Evolutionary conservation across 2,797 vertebrate species (phyloP), one percentile per base, ranked within the genome.

Genomic region (Sternarchorhynchus goeldii): DNA sequence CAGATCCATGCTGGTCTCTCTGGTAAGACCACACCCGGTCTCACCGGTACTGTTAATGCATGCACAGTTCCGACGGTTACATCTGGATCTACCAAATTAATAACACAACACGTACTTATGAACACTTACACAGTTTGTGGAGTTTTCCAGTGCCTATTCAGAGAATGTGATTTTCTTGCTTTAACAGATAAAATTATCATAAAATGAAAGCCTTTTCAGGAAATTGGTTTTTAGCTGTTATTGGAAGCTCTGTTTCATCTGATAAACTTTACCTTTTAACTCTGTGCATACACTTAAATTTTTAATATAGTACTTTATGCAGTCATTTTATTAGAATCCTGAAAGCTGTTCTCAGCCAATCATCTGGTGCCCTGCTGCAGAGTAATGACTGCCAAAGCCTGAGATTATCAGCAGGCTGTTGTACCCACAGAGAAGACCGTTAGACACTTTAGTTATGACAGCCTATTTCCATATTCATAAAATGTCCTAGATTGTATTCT

Each of bases 401-500:
- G 16, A 79, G 72, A 62, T 81, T 83, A 59, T 58, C 70, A 75
- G 78, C 78, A 85, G 68, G 72, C 64, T 82, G 80, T 73, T 71
- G 84, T 86, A 81, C 75, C 79, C 83, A 85, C 81, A 81, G 81
- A 75, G 68, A 83, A 76, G 66, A 5, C 59, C 63, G 59, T 84
- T 82, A 72, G 68, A 65, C 66, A 79, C 75, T 75, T 82, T 82
- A 18, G 14, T 2, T 57, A 64, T 72, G 71, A 77, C 85, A 82
- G 86, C 77, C 78, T 80, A 86, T 86, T 89, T 85, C 79, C 86
- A 86, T 86, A 85, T 78, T 78, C 79, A 88, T 83, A 66, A 81
- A 74, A 41, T 58, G 34, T 18, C 58, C 76, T 21, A 50, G 67
- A 82, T 83, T 85, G 82, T 21, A 81, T 70, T 70, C 53, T 57